Percentiles rank a stretch among this genome's conserved stretches.
Conservation (phyloP, 2,797 vertebrate genomes). For the Loris lydekkerianus region DNA sequence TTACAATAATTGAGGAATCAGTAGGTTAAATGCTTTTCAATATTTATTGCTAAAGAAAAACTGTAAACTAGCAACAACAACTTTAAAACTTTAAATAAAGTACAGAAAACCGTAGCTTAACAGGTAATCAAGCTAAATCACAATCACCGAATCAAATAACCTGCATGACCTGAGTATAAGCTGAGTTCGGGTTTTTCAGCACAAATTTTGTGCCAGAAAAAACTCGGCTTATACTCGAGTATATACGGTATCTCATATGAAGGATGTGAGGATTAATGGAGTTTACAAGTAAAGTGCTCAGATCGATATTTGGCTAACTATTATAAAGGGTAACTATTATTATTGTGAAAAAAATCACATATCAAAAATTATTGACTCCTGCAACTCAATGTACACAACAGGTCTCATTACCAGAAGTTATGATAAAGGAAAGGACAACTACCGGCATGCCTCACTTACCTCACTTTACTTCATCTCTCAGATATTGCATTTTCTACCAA, state of each 20-base stretch:
- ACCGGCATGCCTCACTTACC: not conserved
- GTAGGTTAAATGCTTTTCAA: no score
- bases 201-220: no score
- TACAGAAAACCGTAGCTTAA: no score
- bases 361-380: not conserved
- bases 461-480: not conserved
- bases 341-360: constrained; percentile 10
- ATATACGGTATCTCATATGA: not conserved
- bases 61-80: no score
- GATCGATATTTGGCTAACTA: not conserved
- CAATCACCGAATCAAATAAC: no score
- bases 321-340: not conserved
- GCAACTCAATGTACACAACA: not conserved
- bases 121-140: no score
- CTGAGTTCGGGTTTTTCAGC: no score
- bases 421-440: not conserved
- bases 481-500: not conserved
- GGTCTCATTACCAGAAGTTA: not conserved
- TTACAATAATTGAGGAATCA: no score
- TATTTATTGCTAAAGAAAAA: no score
- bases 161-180: no score
- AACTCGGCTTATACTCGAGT: no score
- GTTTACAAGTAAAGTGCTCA: not conserved
- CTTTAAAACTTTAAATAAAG: no score
- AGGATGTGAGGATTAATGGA: not conserved